A percentile compares a stretch with the other conserved stretches of the same genome.
Evolutionary conservation across 2,797 vertebrate genomes (phyloP).

Genomic region (Lutjanus argentimaculatus): DNA sequence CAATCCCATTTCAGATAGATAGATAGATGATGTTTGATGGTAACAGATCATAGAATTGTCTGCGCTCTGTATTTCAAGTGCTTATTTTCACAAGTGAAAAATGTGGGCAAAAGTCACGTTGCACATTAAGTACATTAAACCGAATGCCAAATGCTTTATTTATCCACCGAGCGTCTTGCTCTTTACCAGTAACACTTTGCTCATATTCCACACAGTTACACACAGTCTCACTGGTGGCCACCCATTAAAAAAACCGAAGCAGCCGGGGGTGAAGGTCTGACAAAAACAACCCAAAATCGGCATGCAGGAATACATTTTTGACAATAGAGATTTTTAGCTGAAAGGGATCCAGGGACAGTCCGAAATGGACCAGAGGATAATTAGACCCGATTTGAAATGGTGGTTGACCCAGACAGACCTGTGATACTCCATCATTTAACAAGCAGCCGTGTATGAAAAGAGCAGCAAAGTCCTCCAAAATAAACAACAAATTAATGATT

Average conservation of each 20-base stretch:
- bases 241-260: slow-evolving; percentile 34
- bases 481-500: not conserved
- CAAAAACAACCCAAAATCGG: slow-evolving; percentile 4
- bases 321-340: slow-evolving; percentile 20
- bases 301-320: slow-evolving; percentile 11
- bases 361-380: slow-evolving; percentile 14
- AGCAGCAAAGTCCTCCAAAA: not conserved
- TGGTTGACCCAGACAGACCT: not conserved
- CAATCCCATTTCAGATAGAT: slow-evolving; percentile 60
- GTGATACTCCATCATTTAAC: not conserved
- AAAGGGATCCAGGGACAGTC: slow-evolving; percentile 3
- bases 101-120: slow-evolving; percentile 1
- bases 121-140: slow-evolving; percentile 22
- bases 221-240: slow-evolving; percentile 7
- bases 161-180: slow-evolving; percentile 10
- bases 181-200: slow-evolving; percentile 4
- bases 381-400: slow-evolving; percentile 1
- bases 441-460: not conserved
- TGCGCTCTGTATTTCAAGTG: slow-evolving; percentile 25
- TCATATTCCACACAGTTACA: slow-evolving; percentile 11
- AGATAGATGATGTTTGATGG: slow-evolving; percentile 50
- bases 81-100: slow-evolving; percentile 38
- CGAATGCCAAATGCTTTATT: slow-evolving; percentile 28
- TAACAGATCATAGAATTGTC: slow-evolving; percentile 25
- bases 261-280: slow-evolving; percentile 10